Percentiles rank a stretch among this genome's conserved stretches.
Conservation (phyloP, 1,140 invertebrate genomes). For the Sarcophaga bullata region DNA sequence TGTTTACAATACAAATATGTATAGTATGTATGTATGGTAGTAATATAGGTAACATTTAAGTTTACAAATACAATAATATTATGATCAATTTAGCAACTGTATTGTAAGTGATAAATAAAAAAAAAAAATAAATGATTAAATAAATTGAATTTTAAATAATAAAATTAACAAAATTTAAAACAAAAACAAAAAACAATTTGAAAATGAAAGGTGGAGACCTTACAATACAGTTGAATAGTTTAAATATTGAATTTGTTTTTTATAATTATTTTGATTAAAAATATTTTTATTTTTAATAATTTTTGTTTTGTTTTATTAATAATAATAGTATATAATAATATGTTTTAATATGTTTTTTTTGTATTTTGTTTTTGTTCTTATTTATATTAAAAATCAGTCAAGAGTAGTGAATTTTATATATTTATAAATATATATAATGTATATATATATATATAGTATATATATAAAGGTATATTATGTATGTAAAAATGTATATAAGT, state of each 20-base stretch:
- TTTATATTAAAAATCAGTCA: conserved; percentile 33
- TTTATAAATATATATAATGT: conserved; percentile 6
- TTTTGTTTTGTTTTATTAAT: neutral
- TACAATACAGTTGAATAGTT: too few relatives aligned
- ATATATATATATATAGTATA: neutral
- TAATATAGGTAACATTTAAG: conserved; percentile 47
- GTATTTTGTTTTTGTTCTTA: conserved; percentile 14
- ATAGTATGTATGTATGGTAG: conserved; percentile 42
- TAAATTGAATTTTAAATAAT: too few relatives aligned
- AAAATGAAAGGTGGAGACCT: too few relatives aligned
- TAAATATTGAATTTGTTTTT: conserved; percentile 12
- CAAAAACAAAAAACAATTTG: too few relatives aligned
- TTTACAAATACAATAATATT: conserved; percentile 39
- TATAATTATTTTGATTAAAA: conserved; percentile 33
- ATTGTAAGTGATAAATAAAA: too few relatives aligned
- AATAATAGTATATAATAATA: too few relatives aligned
- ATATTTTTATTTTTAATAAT: conserved; percentile 11
- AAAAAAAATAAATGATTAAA: too few relatives aligned
- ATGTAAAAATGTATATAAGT: neutral
- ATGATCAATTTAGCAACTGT: too few relatives aligned
- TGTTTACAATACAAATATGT: conserved; percentile 45
- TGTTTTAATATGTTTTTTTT: neutral
- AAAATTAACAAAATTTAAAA: too few relatives aligned
- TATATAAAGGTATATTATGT: conserved; percentile 1
- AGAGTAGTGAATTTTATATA: conserved; percentile 28